These are phyloP conservation scores for Caenorhabditis sulstoni DNA, from an alignment of 2,888 invertebrate species.

Conservation along the genomic window DNA sequence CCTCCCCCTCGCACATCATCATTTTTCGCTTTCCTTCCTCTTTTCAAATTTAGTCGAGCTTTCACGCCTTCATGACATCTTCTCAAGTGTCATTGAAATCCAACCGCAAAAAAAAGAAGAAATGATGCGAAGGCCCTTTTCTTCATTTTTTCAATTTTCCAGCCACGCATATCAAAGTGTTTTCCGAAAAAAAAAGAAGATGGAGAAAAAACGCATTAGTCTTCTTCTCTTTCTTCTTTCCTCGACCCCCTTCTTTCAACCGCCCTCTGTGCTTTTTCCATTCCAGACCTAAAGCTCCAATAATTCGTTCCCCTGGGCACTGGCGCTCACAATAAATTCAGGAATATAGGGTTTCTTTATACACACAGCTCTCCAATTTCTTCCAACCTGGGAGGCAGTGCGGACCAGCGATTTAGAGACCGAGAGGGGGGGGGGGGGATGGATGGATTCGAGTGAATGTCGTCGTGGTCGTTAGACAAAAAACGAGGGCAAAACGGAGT, in stretches of 20 bases:
- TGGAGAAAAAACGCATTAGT: not conserved
- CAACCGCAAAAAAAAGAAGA: conserved; percentile 10
- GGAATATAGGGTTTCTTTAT: conserved; percentile 55
- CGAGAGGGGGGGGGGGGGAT: too few relatives aligned
- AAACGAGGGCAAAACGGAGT: too few relatives aligned
- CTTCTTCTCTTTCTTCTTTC: not conserved
- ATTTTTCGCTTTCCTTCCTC: conserved; percentile 18
- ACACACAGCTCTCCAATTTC: conserved; percentile 61
- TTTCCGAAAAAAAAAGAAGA: conserved; percentile 8
- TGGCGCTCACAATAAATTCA: conserved; percentile 44
- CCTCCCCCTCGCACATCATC: conserved; percentile 29
- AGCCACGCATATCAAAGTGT: conserved; percentile 35
- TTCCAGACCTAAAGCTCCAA: conserved; percentile 8
- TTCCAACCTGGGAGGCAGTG: conserved; percentile 39
- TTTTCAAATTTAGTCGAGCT: conserved; percentile 34
- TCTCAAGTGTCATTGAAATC: conserved; percentile 62
- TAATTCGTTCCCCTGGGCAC: conserved; percentile 34
- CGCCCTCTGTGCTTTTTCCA: not conserved
- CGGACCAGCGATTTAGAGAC: too few relatives aligned
- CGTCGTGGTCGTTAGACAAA: not conserved
- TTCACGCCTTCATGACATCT: conserved; percentile 57
- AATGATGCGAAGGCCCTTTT: conserved; percentile 27
- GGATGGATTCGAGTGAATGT: conserved; percentile 35
- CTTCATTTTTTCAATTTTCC: conserved; percentile 35
- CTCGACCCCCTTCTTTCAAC: not conserved